Conservation (phyloP, 1,140 invertebrate genomes). For the Globodera rostochiensis region DNA sequence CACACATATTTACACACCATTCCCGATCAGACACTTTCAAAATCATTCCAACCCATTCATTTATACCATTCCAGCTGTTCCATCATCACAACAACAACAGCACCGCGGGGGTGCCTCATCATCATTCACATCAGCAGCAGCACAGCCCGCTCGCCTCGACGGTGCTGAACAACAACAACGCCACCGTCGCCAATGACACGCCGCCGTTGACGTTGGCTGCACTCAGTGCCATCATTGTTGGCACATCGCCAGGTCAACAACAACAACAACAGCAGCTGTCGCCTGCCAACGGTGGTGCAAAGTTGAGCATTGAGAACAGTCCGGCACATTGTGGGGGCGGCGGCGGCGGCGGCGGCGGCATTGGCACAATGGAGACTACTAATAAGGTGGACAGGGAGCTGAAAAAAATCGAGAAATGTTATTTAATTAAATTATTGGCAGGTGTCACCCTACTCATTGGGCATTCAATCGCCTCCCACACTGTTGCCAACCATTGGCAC, state of each 20-base stretch:
- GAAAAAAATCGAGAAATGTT: too few species aligned
- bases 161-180: background rate
- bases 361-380: background rate
- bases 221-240: background rate
- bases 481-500: background rate
- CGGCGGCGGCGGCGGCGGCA: too few species aligned
- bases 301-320: background rate
- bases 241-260: background rate
- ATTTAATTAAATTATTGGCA: background rate
- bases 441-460: background rate
- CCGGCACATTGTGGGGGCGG: too few species aligned
- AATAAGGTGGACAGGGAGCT: background rate
- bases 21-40: background rate
- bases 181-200: too few species aligned
- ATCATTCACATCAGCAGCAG: background rate
- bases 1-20: too few species aligned
- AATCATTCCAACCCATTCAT: background rate
- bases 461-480: background rate
- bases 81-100: background rate
- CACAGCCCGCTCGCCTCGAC: background rate
- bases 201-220: background rate
- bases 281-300: background rate
- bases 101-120: too few species aligned
- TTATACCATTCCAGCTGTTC: background rate
- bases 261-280: too few species aligned